Conservation (phyloP, 2,888 invertebrate species). For the Eudasyphora cyanicolor region DNA sequence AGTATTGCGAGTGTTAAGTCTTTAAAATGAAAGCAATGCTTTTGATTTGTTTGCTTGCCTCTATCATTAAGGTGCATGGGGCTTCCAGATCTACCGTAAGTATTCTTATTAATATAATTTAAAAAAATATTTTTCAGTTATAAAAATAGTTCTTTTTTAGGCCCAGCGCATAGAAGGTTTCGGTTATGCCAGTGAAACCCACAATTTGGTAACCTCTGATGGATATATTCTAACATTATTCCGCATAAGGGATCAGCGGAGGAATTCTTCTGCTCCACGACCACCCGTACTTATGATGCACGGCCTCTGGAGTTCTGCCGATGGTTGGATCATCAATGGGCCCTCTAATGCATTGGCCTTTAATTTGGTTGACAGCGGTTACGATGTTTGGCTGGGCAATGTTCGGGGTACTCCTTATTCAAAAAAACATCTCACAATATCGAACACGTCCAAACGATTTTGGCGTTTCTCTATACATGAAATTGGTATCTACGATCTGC, state of each 20-base stretch:
- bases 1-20: no score
- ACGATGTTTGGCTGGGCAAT: conserved; percentile 80
- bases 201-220: conserved; percentile 86
- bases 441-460: conserved; percentile 80
- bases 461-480: conserved; percentile 87
- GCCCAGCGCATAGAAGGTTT: background rate
- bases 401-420: conserved; percentile 79
- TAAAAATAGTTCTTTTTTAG: background rate
- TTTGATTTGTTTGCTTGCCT: no score
- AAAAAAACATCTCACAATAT: conserved; percentile 76
- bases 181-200: conserved; percentile 84
- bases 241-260: conserved; percentile 83
- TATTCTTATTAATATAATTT: background rate
- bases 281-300: conserved; percentile 84
- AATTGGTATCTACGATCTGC: conserved; percentile 88
- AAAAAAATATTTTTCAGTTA: background rate
- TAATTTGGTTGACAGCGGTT: conserved; percentile 74
- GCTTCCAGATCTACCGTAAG: background rate
- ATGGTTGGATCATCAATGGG: conserved; percentile 88
- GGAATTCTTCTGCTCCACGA: conserved; percentile 72
- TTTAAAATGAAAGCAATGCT: no score
- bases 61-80: no score
- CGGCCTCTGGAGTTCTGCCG: conserved; percentile 87
- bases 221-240: conserved; percentile 89
- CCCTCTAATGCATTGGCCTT: conserved; percentile 75